These are phyloP conservation scores for Antidorcas marsupialis DNA, from an alignment of 2,113 vertebrate genomes.

Conservation along the genomic window DNA sequence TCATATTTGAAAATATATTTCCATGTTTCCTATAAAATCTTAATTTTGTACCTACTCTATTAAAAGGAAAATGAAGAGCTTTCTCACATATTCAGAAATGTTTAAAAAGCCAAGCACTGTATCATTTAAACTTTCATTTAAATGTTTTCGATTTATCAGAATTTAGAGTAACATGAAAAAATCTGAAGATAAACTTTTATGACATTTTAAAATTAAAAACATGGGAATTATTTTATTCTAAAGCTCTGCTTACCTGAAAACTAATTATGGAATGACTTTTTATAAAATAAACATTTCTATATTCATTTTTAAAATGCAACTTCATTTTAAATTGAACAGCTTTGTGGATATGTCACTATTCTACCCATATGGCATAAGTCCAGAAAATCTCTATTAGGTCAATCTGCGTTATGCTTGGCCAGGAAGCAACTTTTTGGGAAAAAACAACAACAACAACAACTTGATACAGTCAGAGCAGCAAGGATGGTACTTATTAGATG, in stretches of 20 bases:
- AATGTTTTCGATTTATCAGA: not conserved
- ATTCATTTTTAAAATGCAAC: too few relatives aligned
- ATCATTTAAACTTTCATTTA: not conserved
- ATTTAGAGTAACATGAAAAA: not conserved
- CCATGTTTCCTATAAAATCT: not conserved
- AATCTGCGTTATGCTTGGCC: not conserved
- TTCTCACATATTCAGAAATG: not conserved
- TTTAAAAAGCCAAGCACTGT: not conserved
- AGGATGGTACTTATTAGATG: not conserved
- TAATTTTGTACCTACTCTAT: not conserved
- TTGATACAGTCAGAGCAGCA: not conserved
- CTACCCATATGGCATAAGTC: not conserved
- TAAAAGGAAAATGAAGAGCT: not conserved
- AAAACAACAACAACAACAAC: not conserved
- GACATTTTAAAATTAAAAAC: not conserved
- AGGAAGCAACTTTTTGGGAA: not conserved
- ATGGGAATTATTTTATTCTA: not conserved
- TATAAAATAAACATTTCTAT: not conserved
- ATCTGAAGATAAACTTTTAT: not conserved
- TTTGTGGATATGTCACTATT: not conserved
- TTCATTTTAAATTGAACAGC: not conserved
- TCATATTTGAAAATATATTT: not conserved
- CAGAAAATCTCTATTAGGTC: not conserved
- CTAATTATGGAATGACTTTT: not conserved
- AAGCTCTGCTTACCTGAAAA: not conserved